A percentile compares a stretch with the other conserved stretches of the same genome.
Conservation (phyloP, 2,888 invertebrate species). For the Idaea aversata region DNA sequence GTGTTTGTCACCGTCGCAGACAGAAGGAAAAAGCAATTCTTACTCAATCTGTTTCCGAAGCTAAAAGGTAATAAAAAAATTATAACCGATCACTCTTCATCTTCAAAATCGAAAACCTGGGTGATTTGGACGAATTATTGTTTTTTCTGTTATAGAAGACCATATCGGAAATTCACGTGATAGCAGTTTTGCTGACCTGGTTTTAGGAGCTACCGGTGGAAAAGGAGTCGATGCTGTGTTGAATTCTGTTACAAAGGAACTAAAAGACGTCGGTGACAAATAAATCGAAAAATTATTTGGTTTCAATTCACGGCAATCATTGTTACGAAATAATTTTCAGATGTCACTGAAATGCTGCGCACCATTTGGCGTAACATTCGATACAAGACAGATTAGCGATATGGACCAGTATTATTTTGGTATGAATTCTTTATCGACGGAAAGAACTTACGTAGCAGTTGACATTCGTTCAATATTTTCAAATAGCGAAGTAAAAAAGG, state of each 20-base stretch:
- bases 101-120: neutral
- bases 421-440: constrained; percentile 28
- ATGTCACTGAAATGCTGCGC: constrained; percentile 25
- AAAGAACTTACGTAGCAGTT: constrained; percentile 29
- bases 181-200: constrained; percentile 42
- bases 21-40: constrained; percentile 31
- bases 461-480: constrained; percentile 36
- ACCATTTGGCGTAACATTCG: constrained; percentile 23
- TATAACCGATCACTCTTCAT: neutral
- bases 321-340: constrained; percentile 27
- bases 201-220: constrained; percentile 38
- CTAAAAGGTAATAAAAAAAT: constrained; percentile 47
- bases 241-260: constrained; percentile 35
- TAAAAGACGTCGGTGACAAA: constrained; percentile 43
- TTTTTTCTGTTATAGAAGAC: constrained; percentile 37
- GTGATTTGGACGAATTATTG: neutral
- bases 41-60: constrained; percentile 49
- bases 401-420: constrained; percentile 35
- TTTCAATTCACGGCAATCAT: neutral
- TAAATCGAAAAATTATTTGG: constrained; percentile 21
- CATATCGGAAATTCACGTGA: constrained; percentile 53
- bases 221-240: constrained; percentile 40
- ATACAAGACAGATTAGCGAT: constrained; percentile 29
- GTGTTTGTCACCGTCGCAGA: constrained; percentile 55
- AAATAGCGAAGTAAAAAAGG: constrained; percentile 2